Conservation (phyloP, 2,797 vertebrate genomes). For the Tangara arthus region DNA sequence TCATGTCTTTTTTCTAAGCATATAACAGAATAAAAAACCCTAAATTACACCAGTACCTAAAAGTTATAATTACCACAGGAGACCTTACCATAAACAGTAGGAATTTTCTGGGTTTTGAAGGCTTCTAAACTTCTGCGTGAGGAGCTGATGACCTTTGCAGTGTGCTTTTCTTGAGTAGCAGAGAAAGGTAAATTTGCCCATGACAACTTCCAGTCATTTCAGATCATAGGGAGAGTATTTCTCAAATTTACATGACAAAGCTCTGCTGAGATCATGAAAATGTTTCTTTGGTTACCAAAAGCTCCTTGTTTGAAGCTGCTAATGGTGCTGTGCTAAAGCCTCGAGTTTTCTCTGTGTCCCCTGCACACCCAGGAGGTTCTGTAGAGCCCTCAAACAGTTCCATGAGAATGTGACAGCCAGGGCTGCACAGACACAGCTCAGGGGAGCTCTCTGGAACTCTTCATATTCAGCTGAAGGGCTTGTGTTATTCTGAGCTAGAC, state of each 20-base stretch:
- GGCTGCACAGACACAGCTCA: neutral
- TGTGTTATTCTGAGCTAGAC: neutral
- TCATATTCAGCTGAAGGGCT: neutral
- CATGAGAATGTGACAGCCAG: neutral
- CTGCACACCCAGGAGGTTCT: neutral
- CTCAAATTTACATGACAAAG: neutral
- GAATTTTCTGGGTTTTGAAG: neutral
- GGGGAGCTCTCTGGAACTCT: neutral
- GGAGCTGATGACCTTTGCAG: neutral
- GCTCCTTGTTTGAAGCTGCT: neutral
- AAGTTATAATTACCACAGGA: neutral
- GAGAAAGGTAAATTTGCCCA: neutral
- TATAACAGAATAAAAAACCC: neutral
- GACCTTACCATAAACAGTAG: neutral
- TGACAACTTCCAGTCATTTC: neutral
- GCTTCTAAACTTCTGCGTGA: neutral
- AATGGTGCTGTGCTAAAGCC: neutral
- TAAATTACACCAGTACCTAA: neutral
- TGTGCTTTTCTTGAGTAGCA: neutral
- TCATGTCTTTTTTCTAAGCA: neutral
- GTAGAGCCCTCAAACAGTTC: neutral
- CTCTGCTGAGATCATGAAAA: neutral
- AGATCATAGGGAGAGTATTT: neutral
- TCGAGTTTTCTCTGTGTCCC: neutral
- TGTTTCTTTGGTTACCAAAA: neutral